These are phyloP conservation scores for Pongo abelii DNA, from an alignment of 2,113 vertebrate species.

Conservation along the genomic window DNA sequence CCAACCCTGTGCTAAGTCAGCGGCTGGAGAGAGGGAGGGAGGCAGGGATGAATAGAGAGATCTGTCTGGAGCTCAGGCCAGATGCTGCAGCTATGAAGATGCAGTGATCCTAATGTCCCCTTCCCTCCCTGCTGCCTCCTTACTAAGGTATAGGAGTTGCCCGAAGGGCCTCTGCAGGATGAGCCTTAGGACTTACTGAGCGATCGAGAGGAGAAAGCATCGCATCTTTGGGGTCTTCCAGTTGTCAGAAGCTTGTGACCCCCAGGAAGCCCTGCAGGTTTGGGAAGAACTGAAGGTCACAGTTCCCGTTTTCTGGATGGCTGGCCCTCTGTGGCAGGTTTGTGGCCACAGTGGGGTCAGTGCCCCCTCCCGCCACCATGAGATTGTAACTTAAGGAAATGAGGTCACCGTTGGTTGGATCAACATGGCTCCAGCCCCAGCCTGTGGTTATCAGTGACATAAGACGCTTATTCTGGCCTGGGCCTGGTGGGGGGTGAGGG, in stretches of 20 bases:
- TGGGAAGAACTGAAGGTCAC: not conserved
- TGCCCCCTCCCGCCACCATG: not conserved
- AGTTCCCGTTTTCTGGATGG: not conserved
- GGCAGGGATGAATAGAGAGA: not conserved
- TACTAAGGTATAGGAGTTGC: no score
- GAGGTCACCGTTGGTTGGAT: slow-evolving; percentile 16
- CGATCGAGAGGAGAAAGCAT: no score
- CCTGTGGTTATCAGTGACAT: slow-evolving; percentile 48
- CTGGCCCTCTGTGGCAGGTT: not conserved
- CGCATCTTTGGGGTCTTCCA: not conserved
- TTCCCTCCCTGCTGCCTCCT: not conserved
- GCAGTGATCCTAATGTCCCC: not conserved
- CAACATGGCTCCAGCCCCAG: not conserved
- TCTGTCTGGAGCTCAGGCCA: rapidly evolving
- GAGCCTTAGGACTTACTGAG: no score
- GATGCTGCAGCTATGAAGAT: rapidly evolving
- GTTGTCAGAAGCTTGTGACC: not conserved
- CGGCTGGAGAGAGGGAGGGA: not conserved
- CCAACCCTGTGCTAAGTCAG: not conserved
- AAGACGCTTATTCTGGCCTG: slow-evolving; percentile 47
- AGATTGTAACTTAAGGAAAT: slow-evolving; percentile 43
- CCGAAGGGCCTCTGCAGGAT: not conserved
- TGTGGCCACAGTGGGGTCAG: not conserved
- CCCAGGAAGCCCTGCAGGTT: not conserved
- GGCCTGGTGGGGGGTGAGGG: not conserved